phyloP scores from a whole-genome alignment of 1,140 invertebrate genomes.

The Plodia interpunctella region DNA sequence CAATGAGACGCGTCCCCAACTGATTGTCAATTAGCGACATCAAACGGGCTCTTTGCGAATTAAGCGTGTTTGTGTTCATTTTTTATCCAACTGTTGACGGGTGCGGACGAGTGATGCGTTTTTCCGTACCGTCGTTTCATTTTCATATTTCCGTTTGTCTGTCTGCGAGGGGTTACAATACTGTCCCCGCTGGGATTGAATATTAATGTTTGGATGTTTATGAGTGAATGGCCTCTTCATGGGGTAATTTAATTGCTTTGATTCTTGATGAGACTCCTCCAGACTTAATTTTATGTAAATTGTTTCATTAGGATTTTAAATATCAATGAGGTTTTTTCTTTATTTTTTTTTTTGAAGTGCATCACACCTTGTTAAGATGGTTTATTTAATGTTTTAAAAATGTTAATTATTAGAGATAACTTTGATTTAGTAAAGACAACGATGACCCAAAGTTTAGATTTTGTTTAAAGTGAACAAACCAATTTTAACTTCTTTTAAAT shows the following conservation, averaged over 20 bases:
- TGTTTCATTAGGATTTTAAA: conserved; percentile 4
- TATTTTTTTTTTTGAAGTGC: conserved; percentile 24
- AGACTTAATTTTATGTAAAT: conserved; percentile 7
- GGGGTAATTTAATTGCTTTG: conserved; percentile 7
- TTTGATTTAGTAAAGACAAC: too few relatives aligned
- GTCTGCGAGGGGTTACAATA: conserved; percentile 55
- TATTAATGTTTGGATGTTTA: conserved; percentile 11
- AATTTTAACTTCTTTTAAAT: too few relatives aligned
- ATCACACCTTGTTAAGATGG: neutral
- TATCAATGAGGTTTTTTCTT: conserved; percentile 33
- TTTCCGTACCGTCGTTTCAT: conserved; percentile 69
- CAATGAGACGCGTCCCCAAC: conserved; percentile 72
- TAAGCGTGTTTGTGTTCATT: conserved; percentile 71
- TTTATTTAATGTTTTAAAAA: too few relatives aligned
- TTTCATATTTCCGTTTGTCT: conserved; percentile 75
- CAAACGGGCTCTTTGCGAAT: conserved; percentile 77
- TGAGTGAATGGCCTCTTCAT: conserved; percentile 1
- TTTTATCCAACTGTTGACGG: conserved; percentile 59
- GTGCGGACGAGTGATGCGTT: conserved; percentile 61
- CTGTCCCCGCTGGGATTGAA: conserved; percentile 11
- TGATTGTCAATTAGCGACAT: conserved; percentile 77
- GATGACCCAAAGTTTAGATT: too few relatives aligned
- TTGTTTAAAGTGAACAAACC: too few relatives aligned
- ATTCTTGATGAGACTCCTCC: neutral
- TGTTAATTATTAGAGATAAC: too few relatives aligned